Base-by-base conservation (phyloP, 2,888 invertebrate genomes). In the Catotricha subobsoleta region DNA sequence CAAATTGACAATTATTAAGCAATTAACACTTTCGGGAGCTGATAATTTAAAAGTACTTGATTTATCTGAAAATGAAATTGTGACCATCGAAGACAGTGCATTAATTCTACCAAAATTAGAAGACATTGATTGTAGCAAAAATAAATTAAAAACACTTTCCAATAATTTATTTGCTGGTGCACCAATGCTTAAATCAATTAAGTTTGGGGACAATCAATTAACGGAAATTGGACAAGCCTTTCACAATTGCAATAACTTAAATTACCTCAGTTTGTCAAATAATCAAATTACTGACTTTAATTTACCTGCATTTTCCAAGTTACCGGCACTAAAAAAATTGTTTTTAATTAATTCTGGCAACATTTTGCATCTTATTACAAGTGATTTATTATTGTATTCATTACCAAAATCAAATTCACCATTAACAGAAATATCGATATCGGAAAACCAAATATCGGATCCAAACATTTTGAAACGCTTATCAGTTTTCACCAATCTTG, bases 11-110 rank as follows among this genome's bases (percentile, higher is more conserved):
- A n/a, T n/a, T n/a, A n/a, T n/a, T n/a, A 25, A 25, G 10, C 10
- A 10, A 6, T 8, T 25, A 8, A 23, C 16, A 8, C 23, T 36
- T n/a, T n/a, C 25, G 3, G 36, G 36, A 15, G 36, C 36, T 2
- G 2, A 23, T n/a, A 36, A 36, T 36, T 36, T 36, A 25, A 5
- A 3, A 3, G 36, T 25, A 36, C 21, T 36, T 3, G 21, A 20
- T 36, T 15, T 36, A n/a, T 25, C 21, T 36, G 36, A 36, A 3
- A 36, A 36, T 36, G 15, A 36, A 15, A 36, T 36, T 25, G 13
- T 9, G 3, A 25, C 8, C 2, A 25, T 36, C 9, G 36, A 21
- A 13, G 36, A 36, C 7, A 23, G 36, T 23, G 36, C 36, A 13
- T 6, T 36, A 2, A 23, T 25, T 25, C 16, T 23, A 2, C 15